These are phyloP conservation scores for Stomatorhinus ivindoensis DNA, from an alignment of 2,113 vertebrate species.

Conservation along the genomic window DNA sequence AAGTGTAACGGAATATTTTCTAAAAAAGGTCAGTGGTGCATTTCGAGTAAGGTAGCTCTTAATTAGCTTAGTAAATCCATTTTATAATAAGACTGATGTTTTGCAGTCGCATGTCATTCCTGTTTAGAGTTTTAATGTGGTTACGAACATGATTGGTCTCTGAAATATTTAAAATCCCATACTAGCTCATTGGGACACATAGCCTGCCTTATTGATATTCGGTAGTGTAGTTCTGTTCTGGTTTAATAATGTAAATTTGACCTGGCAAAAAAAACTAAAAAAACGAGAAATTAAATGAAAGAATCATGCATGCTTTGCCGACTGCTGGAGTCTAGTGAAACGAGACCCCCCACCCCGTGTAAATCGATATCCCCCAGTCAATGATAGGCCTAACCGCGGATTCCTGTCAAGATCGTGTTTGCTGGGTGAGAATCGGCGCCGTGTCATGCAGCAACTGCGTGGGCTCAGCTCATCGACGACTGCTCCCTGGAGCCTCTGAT, in stretches of 20 bases:
- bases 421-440: neutral
- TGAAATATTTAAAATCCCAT: neutral
- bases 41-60: neutral
- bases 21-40: neutral
- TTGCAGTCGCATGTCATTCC: neutral
- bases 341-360: neutral
- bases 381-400: neutral
- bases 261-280: neutral
- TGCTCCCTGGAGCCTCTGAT: neutral
- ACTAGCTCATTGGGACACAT: neutral
- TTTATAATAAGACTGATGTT: neutral
- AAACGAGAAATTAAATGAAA: neutral
- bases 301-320: neutral
- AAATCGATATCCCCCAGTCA: neutral
- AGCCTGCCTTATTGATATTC: neutral
- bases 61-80: neutral
- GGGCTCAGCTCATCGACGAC: neutral
- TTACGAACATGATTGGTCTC: neutral
- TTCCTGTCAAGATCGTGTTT: neutral
- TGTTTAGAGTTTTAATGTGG: neutral
- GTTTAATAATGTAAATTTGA: neutral
- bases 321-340: neutral
- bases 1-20: neutral
- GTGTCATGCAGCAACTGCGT: no score
- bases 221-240: neutral